Percentiles rank a stretch among this genome's conserved stretches.
phyloP scores from a whole-genome alignment of 2,797 vertebrate species.

The Anguilla megastoma region DNA sequence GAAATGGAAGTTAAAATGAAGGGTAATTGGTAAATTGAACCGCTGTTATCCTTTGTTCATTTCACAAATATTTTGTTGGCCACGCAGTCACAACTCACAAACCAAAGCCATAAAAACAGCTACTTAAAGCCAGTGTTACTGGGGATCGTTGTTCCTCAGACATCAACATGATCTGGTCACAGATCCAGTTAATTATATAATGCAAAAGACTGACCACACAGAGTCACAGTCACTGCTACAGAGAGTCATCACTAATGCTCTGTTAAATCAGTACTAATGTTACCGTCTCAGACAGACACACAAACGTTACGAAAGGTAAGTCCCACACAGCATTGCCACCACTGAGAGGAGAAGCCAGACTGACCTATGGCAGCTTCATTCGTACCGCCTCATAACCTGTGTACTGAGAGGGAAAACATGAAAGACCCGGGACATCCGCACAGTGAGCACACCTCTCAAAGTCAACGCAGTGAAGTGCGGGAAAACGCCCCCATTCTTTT shows the following conservation, averaged over 20 bases:
- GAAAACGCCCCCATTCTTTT: slow-evolving; percentile 49
- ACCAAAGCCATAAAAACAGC: neutral
- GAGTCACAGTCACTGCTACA: neutral
- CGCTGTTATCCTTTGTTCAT: neutral
- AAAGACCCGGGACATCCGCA: neutral
- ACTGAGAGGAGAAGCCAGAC: neutral
- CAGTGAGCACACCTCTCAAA: neutral
- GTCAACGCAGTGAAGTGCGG: neutral
- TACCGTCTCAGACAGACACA: neutral
- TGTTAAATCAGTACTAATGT: neutral
- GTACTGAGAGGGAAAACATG: neutral
- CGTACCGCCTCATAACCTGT: neutral
- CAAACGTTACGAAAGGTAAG: neutral
- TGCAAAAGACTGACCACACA: neutral
- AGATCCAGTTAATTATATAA: neutral
- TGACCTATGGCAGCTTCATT: neutral
- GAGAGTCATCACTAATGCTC: neutral
- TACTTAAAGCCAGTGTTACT: neutral
- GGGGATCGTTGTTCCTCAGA: neutral
- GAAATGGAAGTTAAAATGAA: neutral
- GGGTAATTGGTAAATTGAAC: neutral
- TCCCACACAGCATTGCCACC: neutral
- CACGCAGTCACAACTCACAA: neutral
- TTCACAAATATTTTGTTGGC: neutral
- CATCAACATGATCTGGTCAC: neutral